Evolutionary conservation across 2,888 invertebrate genomes (phyloP), one percentile per base, ranked within the genome.

Genomic region (Tiliacea aurago): DNA sequence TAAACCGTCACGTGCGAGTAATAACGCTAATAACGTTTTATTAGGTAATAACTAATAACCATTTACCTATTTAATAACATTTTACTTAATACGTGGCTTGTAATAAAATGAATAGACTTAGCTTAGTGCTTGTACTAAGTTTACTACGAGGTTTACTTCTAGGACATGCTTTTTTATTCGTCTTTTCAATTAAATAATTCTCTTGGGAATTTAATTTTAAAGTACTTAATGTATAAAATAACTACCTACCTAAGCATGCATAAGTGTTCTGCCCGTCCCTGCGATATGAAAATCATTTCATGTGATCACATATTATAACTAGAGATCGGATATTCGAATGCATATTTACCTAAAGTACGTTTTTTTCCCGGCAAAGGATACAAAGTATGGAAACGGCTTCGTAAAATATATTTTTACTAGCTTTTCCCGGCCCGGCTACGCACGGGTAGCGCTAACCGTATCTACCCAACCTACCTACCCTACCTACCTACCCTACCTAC

Each of bases 61-160:
- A 76, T 81, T 81, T 71, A 80, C 84, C 84, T 84, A 81, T 80
- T 74, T 84, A 67, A 49, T 66, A 84, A 58, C 13, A 66, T 43
- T 80, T 75, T 71, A 65, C 51, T 47, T 41, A 69, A 73, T 65
- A 53, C 53, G 7, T 47, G 33, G n/a, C 47, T 51, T 15, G 13
- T 55, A 66, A 68, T 67, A 56, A 23, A 62, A 45, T 68, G 37
- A 33, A 58, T 37, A 51, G 67, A 11, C 43, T 51, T 7, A 49
- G 67, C 33, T 49, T 41, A 45, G 43, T 33, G 41, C 15, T 47
- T 58, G 10, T 37, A 47, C 13, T 10, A 33, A 18, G n/a, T 43
- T 28, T 41, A 10, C 4, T 37, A 47, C 13, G 13, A 33, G n/a
- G n/a, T 43, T 28, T 41, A 10, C 4, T 55, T 28, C 15, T 28